Conservation (phyloP, 2,888 invertebrate genomes). For the Ochropleura plecta region DNA sequence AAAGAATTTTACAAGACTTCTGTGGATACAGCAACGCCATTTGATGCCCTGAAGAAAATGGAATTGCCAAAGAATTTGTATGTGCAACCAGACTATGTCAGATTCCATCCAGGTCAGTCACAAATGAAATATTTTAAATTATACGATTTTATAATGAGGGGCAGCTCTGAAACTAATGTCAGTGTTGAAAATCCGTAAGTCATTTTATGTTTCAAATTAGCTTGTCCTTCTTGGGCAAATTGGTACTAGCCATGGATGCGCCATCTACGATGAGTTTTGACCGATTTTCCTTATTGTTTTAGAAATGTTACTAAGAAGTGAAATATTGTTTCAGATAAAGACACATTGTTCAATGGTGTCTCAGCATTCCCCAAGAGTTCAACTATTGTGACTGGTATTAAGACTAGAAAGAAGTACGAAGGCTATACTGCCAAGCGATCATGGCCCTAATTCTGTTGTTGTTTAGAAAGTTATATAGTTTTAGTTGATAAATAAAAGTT, state of each 20-base stretch:
- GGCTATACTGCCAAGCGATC: conserved; percentile 92
- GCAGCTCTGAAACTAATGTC: too few species aligned
- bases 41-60: conserved; percentile 92
- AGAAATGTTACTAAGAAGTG: not conserved
- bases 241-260: not conserved
- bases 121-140: not conserved
- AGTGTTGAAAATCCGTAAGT: too few species aligned
- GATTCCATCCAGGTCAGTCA: conserved; percentile 94
- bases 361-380: conserved; percentile 96
- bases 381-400: conserved; percentile 95
- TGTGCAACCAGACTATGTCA: conserved; percentile 94
- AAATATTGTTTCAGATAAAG: conserved; percentile 82
- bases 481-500: conserved; percentile 55
- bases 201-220: not conserved
- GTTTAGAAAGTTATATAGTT: conserved; percentile 44
- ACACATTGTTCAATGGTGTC: conserved; percentile 91
- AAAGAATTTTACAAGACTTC: conserved; percentile 93
- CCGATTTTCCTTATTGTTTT: not conserved
- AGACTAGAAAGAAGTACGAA: conserved; percentile 95
- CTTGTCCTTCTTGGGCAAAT: not conserved
- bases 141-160: too few species aligned
- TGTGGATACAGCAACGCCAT: conserved; percentile 93
- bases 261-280: not conserved
- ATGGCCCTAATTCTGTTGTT: conserved; percentile 86
- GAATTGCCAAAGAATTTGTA: conserved; percentile 97